Evolutionary conservation across 1,140 invertebrate species (phyloP), one percentile per base, ranked within the genome.

Genomic region (Rhagoletis zephyria): DNA sequence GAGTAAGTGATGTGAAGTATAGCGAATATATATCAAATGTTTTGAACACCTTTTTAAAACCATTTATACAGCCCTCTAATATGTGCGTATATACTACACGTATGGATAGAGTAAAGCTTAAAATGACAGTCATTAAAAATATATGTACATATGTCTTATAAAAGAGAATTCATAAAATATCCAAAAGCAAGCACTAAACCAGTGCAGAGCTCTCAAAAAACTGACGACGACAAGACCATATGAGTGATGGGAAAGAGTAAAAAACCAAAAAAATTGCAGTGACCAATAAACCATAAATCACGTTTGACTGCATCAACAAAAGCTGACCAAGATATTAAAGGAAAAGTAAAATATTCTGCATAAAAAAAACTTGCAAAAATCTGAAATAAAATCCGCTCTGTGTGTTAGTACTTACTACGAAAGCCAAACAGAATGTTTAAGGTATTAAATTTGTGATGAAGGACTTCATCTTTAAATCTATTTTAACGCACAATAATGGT

Each of bases 201-300:
- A 16, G 74, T 30, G 74, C 12, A 56, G 48, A 56, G 74, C 19
- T 56, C 56, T 10, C 74, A 19, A 56, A 16, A 56, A 81, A 81
- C 1, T 81, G 42, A n/a, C 19, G 85, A 85, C 19, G 85, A 85
- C 59, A 61, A 30, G 14, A 61, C 14, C 60, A 10, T 61, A 14
- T 60, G 60, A 85, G 56, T 60, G 60, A 85, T 63, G 85, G 30
- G 51, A 60, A 30, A 30, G 30, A 30, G 30, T 16, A 85, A 85
- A 61, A 42, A 40, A 14, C 9, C n/a, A 59, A 56, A 59, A 48
- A n/a, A 85, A 85, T 85, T 85, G 81, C 81, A 85, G 19, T 40
- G 48, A 51, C 81, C 81, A 60, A 85, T 59, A 85, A 30, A 61
- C 40, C 81, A 85, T 85, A 85, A 85, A 85, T 85, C 81, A 85